These are phyloP conservation scores for Neodiprion lecontei DNA, from an alignment of 1,140 invertebrate genomes.

Conservation along the genomic window DNA sequence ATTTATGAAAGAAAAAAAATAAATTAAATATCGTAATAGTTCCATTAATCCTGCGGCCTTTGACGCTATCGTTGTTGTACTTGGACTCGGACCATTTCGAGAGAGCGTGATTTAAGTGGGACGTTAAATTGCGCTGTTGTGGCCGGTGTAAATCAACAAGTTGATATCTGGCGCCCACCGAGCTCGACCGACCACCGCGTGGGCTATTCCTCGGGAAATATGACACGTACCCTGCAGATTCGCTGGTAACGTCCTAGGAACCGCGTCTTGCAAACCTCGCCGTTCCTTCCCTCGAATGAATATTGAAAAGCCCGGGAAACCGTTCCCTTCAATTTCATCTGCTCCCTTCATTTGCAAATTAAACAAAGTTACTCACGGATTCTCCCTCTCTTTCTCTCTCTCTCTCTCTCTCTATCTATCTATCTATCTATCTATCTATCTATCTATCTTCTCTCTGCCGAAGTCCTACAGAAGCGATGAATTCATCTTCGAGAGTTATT, in stretches of 20 bases:
- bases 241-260: constrained; percentile 45
- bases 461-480: background rate
- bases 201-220: background rate
- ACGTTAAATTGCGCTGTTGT: constrained; percentile 42
- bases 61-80: no score
- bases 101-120: no score
- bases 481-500: no score
- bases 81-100: no score
- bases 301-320: background rate
- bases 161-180: constrained; percentile 46
- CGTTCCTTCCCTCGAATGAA: background rate
- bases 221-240: constrained; percentile 36
- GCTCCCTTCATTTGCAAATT: background rate
- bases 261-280: background rate
- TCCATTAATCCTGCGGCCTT: no score
- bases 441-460: constrained; percentile 10
- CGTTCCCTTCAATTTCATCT: no score
- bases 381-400: constrained; percentile 35
- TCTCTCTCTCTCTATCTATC: constrained; percentile 6
- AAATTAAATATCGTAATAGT: no score
- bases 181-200: background rate
- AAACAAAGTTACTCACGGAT: background rate
- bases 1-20: no score
- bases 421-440: constrained; percentile 18
- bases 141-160: constrained; percentile 58